Conservation (phyloP, 2,113 vertebrate species). For the Sinocyclocheilus grahami region DNA sequence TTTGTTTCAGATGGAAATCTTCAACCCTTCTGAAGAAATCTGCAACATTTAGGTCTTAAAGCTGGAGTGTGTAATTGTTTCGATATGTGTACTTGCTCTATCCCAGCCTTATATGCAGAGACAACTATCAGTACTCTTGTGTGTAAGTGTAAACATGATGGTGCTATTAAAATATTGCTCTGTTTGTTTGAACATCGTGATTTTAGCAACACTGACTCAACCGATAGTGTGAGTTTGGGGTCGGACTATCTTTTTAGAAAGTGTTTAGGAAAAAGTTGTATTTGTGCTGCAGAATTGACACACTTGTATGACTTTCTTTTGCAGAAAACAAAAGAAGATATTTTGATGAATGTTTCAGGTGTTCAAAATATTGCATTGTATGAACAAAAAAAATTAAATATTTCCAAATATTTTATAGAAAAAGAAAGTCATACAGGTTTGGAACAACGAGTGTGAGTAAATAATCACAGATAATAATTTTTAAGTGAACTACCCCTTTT, state of each 20-base stretch:
- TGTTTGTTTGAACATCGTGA: background rate
- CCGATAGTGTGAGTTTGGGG: background rate
- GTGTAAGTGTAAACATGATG: background rate
- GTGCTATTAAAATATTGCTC: background rate
- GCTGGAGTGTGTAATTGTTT: conserved; percentile 5
- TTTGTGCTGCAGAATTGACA: background rate
- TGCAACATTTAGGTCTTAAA: background rate
- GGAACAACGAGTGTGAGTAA: too few relatives aligned
- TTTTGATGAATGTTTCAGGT: too few relatives aligned
- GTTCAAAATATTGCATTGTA: too few relatives aligned
- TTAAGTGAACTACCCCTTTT: too few relatives aligned
- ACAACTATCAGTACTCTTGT: background rate
- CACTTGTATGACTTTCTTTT: too few relatives aligned
- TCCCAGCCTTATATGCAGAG: background rate
- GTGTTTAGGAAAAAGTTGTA: background rate
- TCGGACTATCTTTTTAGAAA: background rate
- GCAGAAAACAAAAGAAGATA: too few relatives aligned
- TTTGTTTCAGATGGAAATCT: conserved; percentile 28
- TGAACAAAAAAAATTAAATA: too few relatives aligned
- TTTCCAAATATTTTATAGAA: too few relatives aligned
- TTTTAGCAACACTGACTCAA: background rate
- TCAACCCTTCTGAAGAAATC: conserved; percentile 15
- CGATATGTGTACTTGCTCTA: background rate
- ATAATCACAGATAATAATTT: too few relatives aligned
- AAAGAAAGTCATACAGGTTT: too few relatives aligned